Evolutionary conservation across 2,888 invertebrate species (phyloP).

Genomic region (Drosophila prolongata): DNA sequence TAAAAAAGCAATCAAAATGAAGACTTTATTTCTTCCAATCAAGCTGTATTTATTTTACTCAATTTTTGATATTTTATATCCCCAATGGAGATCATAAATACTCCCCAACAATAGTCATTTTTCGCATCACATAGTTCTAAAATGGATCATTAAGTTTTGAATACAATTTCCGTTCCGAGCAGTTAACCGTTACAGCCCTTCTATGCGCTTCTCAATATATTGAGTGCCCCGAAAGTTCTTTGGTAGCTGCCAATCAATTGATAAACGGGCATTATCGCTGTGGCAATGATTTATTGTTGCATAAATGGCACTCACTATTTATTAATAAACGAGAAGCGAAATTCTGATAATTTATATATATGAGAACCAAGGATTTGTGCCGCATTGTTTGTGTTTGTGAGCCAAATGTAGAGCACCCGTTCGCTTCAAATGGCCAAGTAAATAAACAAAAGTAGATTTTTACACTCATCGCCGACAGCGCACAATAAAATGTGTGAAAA

Average conservation of each 20-base stretch:
- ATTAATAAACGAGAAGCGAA: slow-evolving; percentile 46
- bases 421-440: slow-evolving; percentile 71
- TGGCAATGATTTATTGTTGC: slow-evolving; percentile 66
- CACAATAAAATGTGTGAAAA: slow-evolving; percentile 76
- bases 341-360: slow-evolving; percentile 63
- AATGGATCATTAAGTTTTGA: slow-evolving; percentile 17
- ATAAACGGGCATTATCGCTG: slow-evolving; percentile 68
- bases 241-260: slow-evolving; percentile 39
- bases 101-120: background rate
- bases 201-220: slow-evolving; percentile 14
- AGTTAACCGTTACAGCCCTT: background rate
- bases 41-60: background rate
- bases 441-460: slow-evolving; percentile 74
- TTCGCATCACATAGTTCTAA: background rate
- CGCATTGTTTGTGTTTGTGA: slow-evolving; percentile 16
- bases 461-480: slow-evolving; percentile 65
- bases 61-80: slow-evolving; percentile 6
- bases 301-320: slow-evolving; percentile 62
- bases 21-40: background rate
- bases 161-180: background rate
- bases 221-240: slow-evolving; percentile 10
- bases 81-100: background rate
- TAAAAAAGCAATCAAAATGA: slow-evolving; percentile 2
- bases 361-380: slow-evolving; percentile 65
- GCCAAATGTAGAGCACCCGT: slow-evolving; percentile 66